Conservation (phyloP, 2,797 vertebrate genomes). For the Molossus alvarezi region DNA sequence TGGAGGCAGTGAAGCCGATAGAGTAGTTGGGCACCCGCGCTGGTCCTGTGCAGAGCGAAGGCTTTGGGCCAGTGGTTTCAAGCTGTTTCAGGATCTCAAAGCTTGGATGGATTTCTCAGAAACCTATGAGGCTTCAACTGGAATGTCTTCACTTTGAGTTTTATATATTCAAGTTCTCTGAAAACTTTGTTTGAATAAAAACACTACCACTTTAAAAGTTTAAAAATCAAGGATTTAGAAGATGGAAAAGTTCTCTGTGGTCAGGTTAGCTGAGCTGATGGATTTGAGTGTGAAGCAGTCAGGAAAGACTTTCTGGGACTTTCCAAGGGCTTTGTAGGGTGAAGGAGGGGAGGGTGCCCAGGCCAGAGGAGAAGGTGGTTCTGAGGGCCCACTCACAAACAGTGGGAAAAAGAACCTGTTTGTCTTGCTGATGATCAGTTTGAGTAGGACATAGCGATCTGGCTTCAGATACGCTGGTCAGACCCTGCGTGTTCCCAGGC, state of each 20-base stretch:
- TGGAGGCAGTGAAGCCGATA: too few relatives aligned
- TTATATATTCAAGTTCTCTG: background rate
- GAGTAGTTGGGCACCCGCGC: fast-evolving
- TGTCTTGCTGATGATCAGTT: background rate
- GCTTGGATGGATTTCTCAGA: background rate
- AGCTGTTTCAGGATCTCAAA: background rate
- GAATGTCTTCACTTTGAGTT: background rate
- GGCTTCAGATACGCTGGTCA: background rate
- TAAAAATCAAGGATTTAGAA: background rate
- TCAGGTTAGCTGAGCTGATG: background rate
- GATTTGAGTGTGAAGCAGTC: background rate
- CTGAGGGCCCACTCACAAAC: background rate
- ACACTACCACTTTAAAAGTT: background rate
- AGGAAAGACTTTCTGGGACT: slow-evolving; percentile 26
- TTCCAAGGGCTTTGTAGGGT: background rate
- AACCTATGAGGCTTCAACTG: background rate
- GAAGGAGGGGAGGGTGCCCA: background rate
- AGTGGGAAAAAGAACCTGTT: background rate
- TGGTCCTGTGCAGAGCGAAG: background rate
- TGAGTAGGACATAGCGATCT: background rate
- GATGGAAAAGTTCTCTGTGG: background rate
- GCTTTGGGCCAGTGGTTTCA: fast-evolving
- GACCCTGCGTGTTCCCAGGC: background rate
- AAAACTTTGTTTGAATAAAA: slow-evolving; percentile 31
- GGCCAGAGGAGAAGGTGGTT: background rate